Evolutionary conservation across 2,797 vertebrate genomes (phyloP), one percentile per base, ranked within the genome.

Genomic region (Smutsia gigantea): DNA sequence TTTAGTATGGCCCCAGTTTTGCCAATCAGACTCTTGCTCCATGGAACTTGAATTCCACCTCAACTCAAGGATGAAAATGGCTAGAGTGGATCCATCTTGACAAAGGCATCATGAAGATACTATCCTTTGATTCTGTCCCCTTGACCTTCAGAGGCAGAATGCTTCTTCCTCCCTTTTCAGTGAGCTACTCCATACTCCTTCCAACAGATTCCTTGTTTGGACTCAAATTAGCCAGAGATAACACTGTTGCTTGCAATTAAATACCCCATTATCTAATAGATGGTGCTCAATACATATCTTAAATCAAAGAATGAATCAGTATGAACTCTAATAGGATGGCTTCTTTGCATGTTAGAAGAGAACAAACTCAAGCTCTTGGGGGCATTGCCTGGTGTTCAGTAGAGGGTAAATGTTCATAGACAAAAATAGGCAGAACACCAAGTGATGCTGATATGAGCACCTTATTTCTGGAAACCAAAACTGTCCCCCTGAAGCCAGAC

Each of bases 141-240:
- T 15, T 10, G 10, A 10, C 18, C 29, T 19, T 31, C 13, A 21
- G 18, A 5, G 68, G 18, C 10, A 0, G 5, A 13, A 0, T 3
- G 42, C 5, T 34, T 37, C 5, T 34, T 37, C 61, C 51, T 81
- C 34, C 63, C 8, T 17, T 68, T 34, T 34, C 6, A 1, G 71
- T 14, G 11, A 31, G 21, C 21, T 6, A 7, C 18, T 29, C 37
- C n/a, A 31, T 5, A 46, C 14, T 10, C 34, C 71, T 71, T 34
- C 57, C 64, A 79, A 27, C 19, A 87, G 37, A 42, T 46, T 74
- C 42, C 84, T 74, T 69, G 25, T 53, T 66, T 86, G 27, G 19
- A 74, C 49, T 79, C 21, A 37, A 87, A 19, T 83, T 81, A 77
- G 51, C 53, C 39, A 78, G 64, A 53, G 42, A n/a, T 11, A 23